Conservation (phyloP, 2,113 vertebrate genomes). For the Trochalopteron elliotii region DNA sequence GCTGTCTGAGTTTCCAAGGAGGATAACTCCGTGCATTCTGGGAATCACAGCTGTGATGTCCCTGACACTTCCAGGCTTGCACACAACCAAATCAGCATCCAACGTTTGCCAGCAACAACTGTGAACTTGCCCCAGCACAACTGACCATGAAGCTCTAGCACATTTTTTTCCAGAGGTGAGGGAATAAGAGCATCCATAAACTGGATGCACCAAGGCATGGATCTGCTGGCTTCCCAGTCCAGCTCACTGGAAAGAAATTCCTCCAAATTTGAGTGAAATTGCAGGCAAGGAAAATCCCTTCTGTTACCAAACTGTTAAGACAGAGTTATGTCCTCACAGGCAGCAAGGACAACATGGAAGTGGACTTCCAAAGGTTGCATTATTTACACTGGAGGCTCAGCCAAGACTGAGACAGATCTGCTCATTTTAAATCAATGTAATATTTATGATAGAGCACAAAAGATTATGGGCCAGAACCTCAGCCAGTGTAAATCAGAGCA, state of each 20-base stretch:
- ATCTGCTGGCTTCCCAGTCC: neutral
- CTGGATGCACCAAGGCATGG: neutral
- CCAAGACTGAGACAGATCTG: neutral
- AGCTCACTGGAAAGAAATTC: neutral
- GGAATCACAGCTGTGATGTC: neutral
- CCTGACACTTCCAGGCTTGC: neutral
- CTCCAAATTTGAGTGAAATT: neutral
- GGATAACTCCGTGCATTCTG: rapidly evolving
- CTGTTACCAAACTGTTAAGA: neutral
- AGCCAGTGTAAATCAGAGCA: neutral
- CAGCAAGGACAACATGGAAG: neutral
- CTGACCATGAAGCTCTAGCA: rapidly evolving
- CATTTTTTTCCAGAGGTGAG: neutral
- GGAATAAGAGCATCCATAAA: neutral
- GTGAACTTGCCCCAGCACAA: rapidly evolving
- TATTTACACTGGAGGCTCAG: neutral
- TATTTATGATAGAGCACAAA: neutral
- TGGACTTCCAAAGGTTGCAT: neutral
- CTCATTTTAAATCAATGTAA: neutral
- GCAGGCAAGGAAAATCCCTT: neutral
- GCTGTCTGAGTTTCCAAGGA: rapidly evolving
- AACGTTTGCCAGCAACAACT: neutral
- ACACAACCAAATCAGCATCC: neutral
- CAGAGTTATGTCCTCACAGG: neutral
- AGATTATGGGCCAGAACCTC: neutral